Evolutionary conservation across 2,888 invertebrate genomes (phyloP).

Genomic region (Ophonus ardosiacus): DNA sequence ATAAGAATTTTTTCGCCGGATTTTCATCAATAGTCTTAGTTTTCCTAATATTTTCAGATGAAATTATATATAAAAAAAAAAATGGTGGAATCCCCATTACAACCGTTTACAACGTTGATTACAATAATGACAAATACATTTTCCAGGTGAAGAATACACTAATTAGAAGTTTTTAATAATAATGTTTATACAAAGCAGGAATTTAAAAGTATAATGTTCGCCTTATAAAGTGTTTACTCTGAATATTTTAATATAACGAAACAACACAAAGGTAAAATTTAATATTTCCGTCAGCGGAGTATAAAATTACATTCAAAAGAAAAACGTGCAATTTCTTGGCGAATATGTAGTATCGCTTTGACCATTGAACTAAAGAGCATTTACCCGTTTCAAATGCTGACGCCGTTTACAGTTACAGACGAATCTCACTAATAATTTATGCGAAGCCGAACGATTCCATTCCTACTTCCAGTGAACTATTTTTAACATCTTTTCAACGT

Average conservation of each 20-base stretch:
- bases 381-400: neutral
- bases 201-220: neutral
- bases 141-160: too few species aligned
- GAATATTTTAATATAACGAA: neutral
- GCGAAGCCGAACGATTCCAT: neutral
- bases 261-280: neutral
- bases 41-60: too few species aligned
- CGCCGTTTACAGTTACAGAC: neutral
- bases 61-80: too few species aligned
- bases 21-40: too few species aligned
- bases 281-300: neutral
- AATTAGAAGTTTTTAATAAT: too few species aligned
- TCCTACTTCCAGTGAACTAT: neutral
- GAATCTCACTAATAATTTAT: constrained; percentile 1
- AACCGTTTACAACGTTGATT: neutral
- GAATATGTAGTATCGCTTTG: neutral
- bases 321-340: neutral
- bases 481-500: neutral
- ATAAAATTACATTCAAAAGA: neutral
- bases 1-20: too few species aligned
- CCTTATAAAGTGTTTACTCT: neutral
- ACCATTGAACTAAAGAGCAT: constrained; percentile 2
- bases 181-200: neutral
- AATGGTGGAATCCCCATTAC: too few species aligned
- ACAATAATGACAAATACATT: neutral